Evolutionary conservation across 2,888 invertebrate species (phyloP), one percentile per base, ranked within the genome.

Genomic region (Chrysolina haemoptera): DNA sequence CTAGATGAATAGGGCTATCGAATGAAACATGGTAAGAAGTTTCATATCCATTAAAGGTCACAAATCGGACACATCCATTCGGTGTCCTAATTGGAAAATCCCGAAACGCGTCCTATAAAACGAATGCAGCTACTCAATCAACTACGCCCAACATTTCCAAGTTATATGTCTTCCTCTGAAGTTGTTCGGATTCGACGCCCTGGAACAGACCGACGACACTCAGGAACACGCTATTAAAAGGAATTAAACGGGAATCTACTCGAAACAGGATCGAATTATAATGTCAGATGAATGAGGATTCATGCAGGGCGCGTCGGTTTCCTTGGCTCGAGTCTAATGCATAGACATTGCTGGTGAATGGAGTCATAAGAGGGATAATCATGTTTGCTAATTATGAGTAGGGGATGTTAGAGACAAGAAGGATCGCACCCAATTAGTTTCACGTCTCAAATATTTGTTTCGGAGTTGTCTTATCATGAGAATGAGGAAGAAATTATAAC

Each of bases 231-330:
- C 11, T 53, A 20, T 59, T 35, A 27, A 59, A 35, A 59, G 35
- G 59, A 8, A 59, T 59, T 59, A n/a, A 48, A 59, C 27, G 59
- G 27, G n/a, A 59, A 59, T 59, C 59, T 48, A 48, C 48, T 27
- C 59, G 59, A 59, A 59, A 59, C 35, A 35, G 22, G 9, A 22
- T 22, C 55, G 22, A 55, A 55, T 55, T 55, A 55, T 55, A 55
- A 22, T 22, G 22, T 22, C 55, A 14, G 8, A 55, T 55, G 9
- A n/a, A 55, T 55, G 20, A 20, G 9, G 22, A 59, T 59, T 27
- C 16, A 11, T 14, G 20, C 22, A 12, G 12, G 55, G 55, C 55
- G 16, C 9, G 48, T 48, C 16, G 48, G 48, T 10, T 48, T 16
- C 48, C 6, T 48, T 16, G 48, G 16, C 16, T 14, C 20, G 12